A percentile compares a stretch with the other conserved stretches of the same genome.
These are phyloP conservation scores for Acanthornis magna DNA, from an alignment of 2,797 vertebrate genomes.

Conservation along the genomic window DNA sequence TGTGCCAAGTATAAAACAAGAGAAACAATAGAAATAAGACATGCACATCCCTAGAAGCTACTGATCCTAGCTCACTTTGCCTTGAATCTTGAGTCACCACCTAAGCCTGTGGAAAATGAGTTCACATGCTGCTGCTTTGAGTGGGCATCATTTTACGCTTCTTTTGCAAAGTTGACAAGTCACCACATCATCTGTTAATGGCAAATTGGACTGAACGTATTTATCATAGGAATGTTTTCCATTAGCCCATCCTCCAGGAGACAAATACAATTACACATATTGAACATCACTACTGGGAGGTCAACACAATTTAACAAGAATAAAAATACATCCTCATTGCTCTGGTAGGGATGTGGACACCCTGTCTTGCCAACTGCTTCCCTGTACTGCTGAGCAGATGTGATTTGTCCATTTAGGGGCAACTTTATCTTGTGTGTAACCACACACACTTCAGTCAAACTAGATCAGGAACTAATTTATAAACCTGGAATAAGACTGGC, in stretches of 20 bases:
- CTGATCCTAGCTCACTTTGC: background rate
- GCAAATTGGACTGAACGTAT: background rate
- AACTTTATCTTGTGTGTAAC: background rate
- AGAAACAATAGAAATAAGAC: background rate
- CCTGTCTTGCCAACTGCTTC: background rate
- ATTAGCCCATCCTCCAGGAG: background rate
- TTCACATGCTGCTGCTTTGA: background rate
- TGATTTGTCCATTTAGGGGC: background rate
- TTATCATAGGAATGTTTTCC: background rate
- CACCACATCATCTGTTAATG: background rate
- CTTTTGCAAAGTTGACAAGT: slow-evolving; percentile 8
- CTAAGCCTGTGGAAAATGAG: background rate
- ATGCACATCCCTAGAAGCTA: background rate
- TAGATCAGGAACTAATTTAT: background rate
- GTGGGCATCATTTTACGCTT: background rate
- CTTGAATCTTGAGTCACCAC: background rate
- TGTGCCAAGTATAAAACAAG: background rate
- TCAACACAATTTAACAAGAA: background rate
- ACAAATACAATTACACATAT: slow-evolving; percentile 10
- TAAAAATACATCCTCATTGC: slow-evolving; percentile 6
- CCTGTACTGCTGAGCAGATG: background rate
- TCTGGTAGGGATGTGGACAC: background rate
- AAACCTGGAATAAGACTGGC: background rate
- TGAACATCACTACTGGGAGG: background rate
- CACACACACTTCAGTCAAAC: background rate